Percentiles rank a stretch among this genome's conserved stretches.
These are phyloP conservation scores for Furcifer pardalis DNA, from an alignment of 2,797 vertebrate genomes.

Conservation along the genomic window DNA sequence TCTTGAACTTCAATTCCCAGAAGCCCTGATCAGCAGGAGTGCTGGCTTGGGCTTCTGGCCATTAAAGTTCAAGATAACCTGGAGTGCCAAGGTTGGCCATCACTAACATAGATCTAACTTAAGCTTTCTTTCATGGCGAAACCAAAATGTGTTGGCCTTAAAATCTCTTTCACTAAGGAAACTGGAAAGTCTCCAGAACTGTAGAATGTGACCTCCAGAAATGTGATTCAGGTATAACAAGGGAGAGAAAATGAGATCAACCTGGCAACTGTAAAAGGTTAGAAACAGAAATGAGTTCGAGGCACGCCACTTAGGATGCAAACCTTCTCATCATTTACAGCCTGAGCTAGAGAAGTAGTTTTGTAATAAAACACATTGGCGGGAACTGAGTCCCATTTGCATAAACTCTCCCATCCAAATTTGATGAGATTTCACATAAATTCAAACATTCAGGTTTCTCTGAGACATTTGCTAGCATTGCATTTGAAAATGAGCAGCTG, in stretches of 20 bases:
- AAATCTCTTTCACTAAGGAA: not conserved
- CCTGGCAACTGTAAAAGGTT: constrained; percentile 55
- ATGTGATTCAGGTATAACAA: constrained; percentile 35
- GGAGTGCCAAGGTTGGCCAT: too few relatives aligned
- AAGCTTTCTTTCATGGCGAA: not conserved
- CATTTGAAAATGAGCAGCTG: not conserved
- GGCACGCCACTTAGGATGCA: constrained; percentile 32
- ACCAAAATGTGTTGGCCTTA: constrained; percentile 3
- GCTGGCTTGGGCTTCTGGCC: too few relatives aligned
- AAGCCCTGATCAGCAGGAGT: too few relatives aligned
- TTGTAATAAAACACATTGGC: not conserved
- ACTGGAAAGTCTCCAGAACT: constrained; percentile 26
- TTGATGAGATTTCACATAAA: not conserved
- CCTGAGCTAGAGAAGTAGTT: not conserved
- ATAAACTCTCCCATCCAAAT: not conserved
- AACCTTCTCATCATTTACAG: constrained; percentile 38
- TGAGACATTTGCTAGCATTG: not conserved
- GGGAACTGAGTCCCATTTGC: not conserved
- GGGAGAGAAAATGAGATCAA: constrained; percentile 54
- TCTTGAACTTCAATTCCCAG: too few relatives aligned
- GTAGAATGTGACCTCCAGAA: constrained; percentile 38
- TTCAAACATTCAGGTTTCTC: not conserved
- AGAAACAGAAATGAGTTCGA: constrained; percentile 55
- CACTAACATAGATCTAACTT: not conserved
- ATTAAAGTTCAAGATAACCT: too few relatives aligned